Base-by-base conservation (phyloP, 2,113 vertebrate genomes). In the Anthoscopus minutus region DNA sequence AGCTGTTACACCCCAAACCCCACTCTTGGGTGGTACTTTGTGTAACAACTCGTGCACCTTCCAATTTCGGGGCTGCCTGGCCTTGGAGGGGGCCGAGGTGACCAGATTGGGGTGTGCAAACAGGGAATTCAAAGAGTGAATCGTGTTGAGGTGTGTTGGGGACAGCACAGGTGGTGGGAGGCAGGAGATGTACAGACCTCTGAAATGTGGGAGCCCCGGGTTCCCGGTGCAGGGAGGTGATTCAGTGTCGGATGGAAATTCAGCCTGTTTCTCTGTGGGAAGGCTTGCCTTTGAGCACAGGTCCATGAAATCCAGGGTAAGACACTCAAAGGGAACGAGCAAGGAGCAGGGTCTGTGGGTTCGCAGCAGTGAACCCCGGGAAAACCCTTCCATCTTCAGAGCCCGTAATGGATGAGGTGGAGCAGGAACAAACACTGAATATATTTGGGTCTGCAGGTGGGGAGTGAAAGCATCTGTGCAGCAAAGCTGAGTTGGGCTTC, bases 61-160 rank as follows among this genome's bases (percentile, higher is more conserved):
- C 20, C 76, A 4, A 0, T 4, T 6, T 7, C 2, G 0, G 4
- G 38, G 38, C 21, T 4, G 9, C 2, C 16, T 0, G 4, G 54
- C 27, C 22, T 3, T 0, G 57, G 22, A 7, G 1, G 35, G 10
- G 58, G 38, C 51, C 17, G 70, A 7, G 38, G n/a, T 33, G 33
- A 6, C 18, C n/a, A 0, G 15, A 0, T 0, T 24, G 44, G 50
- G 25, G 13, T 0, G 13, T 1, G 0, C 38, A 35, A 6, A 2
- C 2, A 3, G 12, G 12, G 48, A 13, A 4, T 8, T 33, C 6
- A 1, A 12, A 9, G 86, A 4, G 38, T 56, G 40, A 7, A 4
- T 16, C 0, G 50, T 7, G 45, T 9, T 57, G 9, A 0, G 27
- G 18, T 1, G 47, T 2, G 44, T 2, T 6, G 15, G 56, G 37